Evolutionary conservation across 2,797 vertebrate genomes (phyloP).

Genomic region (Artibeus jamaicensis): DNA sequence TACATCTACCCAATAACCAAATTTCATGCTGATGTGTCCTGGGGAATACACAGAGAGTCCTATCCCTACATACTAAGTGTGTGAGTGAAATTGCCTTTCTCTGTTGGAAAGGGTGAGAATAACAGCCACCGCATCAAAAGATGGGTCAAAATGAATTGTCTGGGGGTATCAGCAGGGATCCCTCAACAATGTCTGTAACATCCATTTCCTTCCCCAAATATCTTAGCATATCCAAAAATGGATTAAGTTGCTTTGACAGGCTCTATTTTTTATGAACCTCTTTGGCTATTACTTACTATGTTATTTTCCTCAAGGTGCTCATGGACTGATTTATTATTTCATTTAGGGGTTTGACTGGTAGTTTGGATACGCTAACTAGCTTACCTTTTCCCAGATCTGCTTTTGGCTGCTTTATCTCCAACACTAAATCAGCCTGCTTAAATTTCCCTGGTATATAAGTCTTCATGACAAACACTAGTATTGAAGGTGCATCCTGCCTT

Average conservation of each 20-base stretch:
- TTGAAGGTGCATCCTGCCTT: constrained; percentile 54
- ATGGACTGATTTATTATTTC: constrained; percentile 70
- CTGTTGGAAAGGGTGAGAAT: neutral
- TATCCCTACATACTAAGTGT: neutral
- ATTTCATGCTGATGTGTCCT: neutral
- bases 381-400: constrained; percentile 46
- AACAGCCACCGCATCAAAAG: neutral
- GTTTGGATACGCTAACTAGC: constrained; percentile 66
- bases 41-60: neutral
- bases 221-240: constrained; percentile 61
- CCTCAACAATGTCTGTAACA: neutral
- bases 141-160: neutral
- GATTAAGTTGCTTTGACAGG: constrained; percentile 69
- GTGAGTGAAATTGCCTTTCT: neutral
- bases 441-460: constrained; percentile 64
- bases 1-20: constrained; percentile 10
- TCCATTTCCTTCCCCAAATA: constrained; percentile 44
- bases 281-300: constrained; percentile 69
- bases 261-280: constrained; percentile 67
- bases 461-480: constrained; percentile 64
- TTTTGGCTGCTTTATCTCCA: constrained; percentile 60
- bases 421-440: constrained; percentile 67
- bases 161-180: neutral
- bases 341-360: constrained; percentile 59
- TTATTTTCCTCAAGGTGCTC: constrained; percentile 75